Percentiles rank a stretch among this genome's conserved stretches.
phyloP scores from a whole-genome alignment of 37 sponge, comb jelly and placozoan genomes.

The Chondrosia reniformis region DNA sequence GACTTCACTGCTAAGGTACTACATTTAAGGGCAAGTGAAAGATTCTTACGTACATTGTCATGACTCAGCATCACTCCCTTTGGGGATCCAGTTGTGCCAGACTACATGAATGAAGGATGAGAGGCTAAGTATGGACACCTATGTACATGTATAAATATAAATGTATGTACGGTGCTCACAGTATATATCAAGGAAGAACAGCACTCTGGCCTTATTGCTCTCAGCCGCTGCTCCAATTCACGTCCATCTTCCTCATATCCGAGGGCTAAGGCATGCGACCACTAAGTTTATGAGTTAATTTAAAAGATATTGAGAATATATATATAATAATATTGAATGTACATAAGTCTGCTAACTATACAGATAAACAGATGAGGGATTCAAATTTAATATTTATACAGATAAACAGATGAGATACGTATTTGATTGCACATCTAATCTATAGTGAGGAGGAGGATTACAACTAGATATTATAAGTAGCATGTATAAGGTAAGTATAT shows the following conservation, averaged over 20 bases:
- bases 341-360: background rate
- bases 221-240: slow-evolving; percentile 38
- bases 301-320: too few species aligned
- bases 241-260: slow-evolving; percentile 11
- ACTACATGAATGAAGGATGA: slow-evolving; percentile 28
- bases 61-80: slow-evolving; percentile 95
- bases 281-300: too few species aligned
- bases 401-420: too few species aligned
- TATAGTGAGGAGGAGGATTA: too few species aligned
- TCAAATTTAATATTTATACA: too few species aligned
- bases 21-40: too few species aligned
- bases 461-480: too few species aligned
- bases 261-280: slow-evolving; percentile 42
- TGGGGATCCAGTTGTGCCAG: slow-evolving; percentile 84
- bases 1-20: too few species aligned
- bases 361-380: too few species aligned
- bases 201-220: slow-evolving; percentile 35
- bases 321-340: background rate
- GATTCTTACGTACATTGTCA: slow-evolving; percentile 78
- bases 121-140: background rate
- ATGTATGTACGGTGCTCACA: slow-evolving; percentile 28
- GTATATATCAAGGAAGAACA: slow-evolving; percentile 85
- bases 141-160: slow-evolving; percentile 5
- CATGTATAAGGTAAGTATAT: background rate
- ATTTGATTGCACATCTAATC: too few species aligned